A percentile compares a stretch with the other conserved stretches of the same genome.
These are phyloP conservation scores for Plagiodera versicolora DNA, from an alignment of 2,888 invertebrate species.

Conservation along the genomic window DNA sequence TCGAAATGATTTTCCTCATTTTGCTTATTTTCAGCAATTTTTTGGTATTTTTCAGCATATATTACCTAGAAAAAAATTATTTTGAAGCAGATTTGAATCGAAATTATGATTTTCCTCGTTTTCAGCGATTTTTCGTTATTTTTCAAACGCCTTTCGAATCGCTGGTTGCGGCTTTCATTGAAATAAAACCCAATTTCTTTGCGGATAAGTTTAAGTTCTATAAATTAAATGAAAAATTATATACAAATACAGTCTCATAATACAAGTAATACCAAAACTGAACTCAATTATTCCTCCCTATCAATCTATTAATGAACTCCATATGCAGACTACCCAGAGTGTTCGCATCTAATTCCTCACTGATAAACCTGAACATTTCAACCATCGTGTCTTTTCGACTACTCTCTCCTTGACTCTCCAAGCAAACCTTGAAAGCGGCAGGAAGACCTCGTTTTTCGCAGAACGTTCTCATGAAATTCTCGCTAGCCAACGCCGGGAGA, in stretches of 20 bases:
- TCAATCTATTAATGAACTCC: slow-evolving; percentile 28
- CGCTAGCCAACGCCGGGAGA: neutral
- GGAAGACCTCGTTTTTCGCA: slow-evolving; percentile 19
- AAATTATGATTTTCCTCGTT: too few relatives aligned
- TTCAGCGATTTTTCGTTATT: too few relatives aligned
- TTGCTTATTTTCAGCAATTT: too few relatives aligned
- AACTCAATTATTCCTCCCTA: neutral
- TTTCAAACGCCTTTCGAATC: too few relatives aligned
- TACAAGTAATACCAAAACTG: neutral
- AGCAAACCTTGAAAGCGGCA: slow-evolving; percentile 16
- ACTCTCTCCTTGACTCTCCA: slow-evolving; percentile 19
- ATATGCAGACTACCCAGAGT: slow-evolving; percentile 31
- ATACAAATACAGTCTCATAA: neutral
- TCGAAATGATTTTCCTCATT: too few relatives aligned
- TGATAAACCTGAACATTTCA: slow-evolving; percentile 35
- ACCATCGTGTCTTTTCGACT: slow-evolving; percentile 27
- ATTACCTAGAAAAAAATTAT: too few relatives aligned
- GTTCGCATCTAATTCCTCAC: slow-evolving; percentile 26
- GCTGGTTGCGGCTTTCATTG: too few relatives aligned
- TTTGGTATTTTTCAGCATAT: too few relatives aligned
- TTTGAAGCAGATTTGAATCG: too few relatives aligned
- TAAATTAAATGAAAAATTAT: neutral
- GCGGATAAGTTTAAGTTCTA: neutral
- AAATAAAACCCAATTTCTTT: too few relatives aligned
- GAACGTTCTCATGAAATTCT: neutral